Conservation (phyloP, 2,888 invertebrate genomes). For the Sesamia inferens region DNA sequence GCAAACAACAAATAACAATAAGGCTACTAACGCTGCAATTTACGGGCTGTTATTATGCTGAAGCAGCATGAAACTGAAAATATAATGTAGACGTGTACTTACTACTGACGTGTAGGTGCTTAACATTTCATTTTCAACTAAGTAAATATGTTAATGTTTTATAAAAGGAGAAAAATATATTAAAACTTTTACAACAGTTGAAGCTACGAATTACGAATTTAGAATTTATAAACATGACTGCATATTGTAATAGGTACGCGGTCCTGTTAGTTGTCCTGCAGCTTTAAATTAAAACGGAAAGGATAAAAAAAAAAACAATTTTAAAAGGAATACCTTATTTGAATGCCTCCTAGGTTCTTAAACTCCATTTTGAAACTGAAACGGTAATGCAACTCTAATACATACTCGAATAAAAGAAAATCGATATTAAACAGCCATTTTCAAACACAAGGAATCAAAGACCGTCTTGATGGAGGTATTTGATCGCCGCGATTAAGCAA, state of each 20-base stretch:
- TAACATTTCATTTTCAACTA: constrained; percentile 25
- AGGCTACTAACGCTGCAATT: constrained; percentile 25
- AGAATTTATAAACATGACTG: constrained; percentile 7
- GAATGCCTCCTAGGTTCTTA: neutral
- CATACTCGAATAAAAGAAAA: constrained; percentile 22
- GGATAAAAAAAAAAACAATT: neutral
- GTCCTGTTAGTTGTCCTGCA: neutral
- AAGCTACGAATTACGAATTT: neutral
- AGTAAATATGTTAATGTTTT: neutral
- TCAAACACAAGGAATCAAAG: constrained; percentile 47
- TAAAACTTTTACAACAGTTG: neutral
- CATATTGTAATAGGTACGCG: neutral
- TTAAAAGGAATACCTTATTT: neutral
- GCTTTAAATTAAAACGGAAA: constrained; percentile 6
- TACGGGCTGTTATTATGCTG: constrained; percentile 33
- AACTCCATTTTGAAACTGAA: constrained; percentile 10
- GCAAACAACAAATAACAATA: constrained; percentile 26
- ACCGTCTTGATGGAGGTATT: constrained; percentile 44
- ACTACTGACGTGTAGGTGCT: neutral
- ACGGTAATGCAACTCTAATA: constrained; percentile 11
- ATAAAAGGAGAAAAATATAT: neutral
- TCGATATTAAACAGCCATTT: constrained; percentile 28
- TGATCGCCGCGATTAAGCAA: constrained; percentile 50
- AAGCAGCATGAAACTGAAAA: constrained; percentile 36
- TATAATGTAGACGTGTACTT: neutral